Percentiles rank a stretch among this genome's conserved stretches.
Evolutionary conservation across 1,140 invertebrate genomes (phyloP).

Genomic region (Heliothis virescens): DNA sequence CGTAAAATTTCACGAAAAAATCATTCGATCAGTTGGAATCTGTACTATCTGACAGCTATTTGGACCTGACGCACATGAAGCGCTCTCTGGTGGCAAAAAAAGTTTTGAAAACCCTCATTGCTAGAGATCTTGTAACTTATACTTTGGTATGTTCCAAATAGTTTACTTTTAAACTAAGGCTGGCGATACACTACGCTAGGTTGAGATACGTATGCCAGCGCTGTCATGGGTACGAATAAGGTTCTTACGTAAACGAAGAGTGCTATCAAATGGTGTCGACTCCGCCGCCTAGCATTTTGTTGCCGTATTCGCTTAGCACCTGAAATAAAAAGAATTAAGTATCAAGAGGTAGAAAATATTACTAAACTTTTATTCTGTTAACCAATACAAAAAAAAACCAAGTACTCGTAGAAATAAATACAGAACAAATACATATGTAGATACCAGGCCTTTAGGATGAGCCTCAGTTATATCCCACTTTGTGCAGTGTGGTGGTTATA

Average conservation of each 20-base stretch:
- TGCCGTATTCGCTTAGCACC: constrained; percentile 81
- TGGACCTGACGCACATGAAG: too few species aligned
- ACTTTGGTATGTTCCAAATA: constrained; percentile 68
- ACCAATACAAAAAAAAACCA: neutral
- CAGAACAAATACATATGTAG: neutral
- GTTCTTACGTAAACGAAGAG: constrained; percentile 10
- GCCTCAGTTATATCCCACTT: too few species aligned
- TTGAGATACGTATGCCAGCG: constrained; percentile 26
- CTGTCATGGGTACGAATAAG: constrained; percentile 37
- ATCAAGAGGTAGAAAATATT: neutral
- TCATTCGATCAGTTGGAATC: too few species aligned
- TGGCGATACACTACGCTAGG: constrained; percentile 31
- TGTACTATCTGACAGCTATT: too few species aligned
- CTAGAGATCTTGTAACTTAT: constrained; percentile 63
- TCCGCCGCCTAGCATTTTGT: constrained; percentile 78
- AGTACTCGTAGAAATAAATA: too few species aligned
- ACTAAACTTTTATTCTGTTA: neutral
- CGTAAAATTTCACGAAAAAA: too few species aligned
- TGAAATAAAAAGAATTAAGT: constrained; percentile 61
- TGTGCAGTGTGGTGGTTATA: too few species aligned
- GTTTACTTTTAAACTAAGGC: constrained; percentile 49
- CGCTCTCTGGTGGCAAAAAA: too few species aligned
- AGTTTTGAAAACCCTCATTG: too few species aligned
- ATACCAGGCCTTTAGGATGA: too few species aligned
- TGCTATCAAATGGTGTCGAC: constrained; percentile 72